Percentiles rank a stretch among this genome's conserved stretches.
Conservation (phyloP, 2,113 vertebrate genomes). For the Isichthys henryi region DNA sequence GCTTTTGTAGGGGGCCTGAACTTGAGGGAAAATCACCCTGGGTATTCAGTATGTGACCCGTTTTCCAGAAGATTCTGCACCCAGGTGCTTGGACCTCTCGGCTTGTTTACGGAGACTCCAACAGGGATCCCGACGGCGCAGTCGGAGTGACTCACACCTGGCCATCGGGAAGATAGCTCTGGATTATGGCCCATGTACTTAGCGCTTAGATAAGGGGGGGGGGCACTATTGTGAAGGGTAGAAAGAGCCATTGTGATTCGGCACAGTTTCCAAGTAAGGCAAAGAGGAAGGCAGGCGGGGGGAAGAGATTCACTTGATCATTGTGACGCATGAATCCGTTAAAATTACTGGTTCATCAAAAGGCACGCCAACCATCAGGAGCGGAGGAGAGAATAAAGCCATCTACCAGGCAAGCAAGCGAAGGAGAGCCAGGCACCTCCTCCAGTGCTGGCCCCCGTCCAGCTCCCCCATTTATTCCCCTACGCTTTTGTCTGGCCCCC, state of each 20-base stretch:
- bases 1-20: not conserved
- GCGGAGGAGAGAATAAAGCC: not conserved
- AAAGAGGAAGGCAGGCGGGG: not conserved
- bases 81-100: not conserved
- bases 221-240: not conserved
- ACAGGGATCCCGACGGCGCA: not conserved
- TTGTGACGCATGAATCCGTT: not conserved
- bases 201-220: slow-evolving; percentile 27
- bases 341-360: not conserved
- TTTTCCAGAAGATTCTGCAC: not conserved
- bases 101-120: not conserved
- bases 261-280: not conserved
- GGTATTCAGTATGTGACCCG: not conserved
- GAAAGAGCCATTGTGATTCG: not conserved
- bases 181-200: slow-evolving; percentile 4
- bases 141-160: not conserved
- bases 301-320: not conserved
- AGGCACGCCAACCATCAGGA: not conserved
- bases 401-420: not conserved
- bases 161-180: slow-evolving; percentile 15
- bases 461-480: not conserved
- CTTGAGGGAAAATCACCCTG: not conserved
- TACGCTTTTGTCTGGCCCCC: not conserved
- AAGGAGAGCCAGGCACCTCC: not conserved
- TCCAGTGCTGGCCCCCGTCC: not conserved